Percentiles rank a stretch among this genome's conserved stretches.
Conservation (phyloP, 2,888 invertebrate species). For the Mesochorus sp. region DNA sequence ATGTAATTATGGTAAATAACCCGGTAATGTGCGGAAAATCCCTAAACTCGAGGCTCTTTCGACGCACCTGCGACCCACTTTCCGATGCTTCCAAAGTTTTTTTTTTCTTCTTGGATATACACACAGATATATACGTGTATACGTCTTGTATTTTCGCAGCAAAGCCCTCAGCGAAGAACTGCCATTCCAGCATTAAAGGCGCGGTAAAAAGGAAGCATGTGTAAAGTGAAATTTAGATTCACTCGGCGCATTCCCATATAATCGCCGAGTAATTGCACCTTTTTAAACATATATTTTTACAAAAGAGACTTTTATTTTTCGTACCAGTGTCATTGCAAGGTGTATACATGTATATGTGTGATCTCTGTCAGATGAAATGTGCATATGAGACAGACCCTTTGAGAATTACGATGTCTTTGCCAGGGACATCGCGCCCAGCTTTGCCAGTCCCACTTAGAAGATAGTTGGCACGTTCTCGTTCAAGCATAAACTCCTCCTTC, state of each 20-base stretch:
- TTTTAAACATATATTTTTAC: not conserved
- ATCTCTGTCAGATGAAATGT: not conserved
- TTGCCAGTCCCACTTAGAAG: not conserved
- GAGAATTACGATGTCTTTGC: constrained; percentile 14
- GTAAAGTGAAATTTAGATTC: not conserved
- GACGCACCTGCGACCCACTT: constrained; percentile 54
- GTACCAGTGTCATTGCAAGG: not conserved
- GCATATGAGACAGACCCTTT: not conserved
- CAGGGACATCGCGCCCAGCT: constrained; percentile 8
- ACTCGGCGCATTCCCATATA: not conserved
- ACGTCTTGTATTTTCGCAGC: not conserved
- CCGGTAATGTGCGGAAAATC: constrained; percentile 50
- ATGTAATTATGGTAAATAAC: constrained; percentile 58
- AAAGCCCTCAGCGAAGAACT: not conserved
- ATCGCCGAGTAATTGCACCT: not conserved
- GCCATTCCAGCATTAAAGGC: not conserved
- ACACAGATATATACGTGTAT: not conserved
- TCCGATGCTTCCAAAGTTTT: constrained; percentile 40
- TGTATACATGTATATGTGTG: not conserved
- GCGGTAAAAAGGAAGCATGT: not conserved
- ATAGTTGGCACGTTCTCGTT: constrained; percentile 25
- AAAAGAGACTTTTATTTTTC: not conserved
- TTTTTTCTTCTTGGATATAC: not conserved
- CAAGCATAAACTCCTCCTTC: not conserved
- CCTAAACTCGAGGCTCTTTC: constrained; percentile 9